These are phyloP conservation scores for Galerucella calmariensis DNA, from an alignment of 2,888 invertebrate species.

Conservation along the genomic window DNA sequence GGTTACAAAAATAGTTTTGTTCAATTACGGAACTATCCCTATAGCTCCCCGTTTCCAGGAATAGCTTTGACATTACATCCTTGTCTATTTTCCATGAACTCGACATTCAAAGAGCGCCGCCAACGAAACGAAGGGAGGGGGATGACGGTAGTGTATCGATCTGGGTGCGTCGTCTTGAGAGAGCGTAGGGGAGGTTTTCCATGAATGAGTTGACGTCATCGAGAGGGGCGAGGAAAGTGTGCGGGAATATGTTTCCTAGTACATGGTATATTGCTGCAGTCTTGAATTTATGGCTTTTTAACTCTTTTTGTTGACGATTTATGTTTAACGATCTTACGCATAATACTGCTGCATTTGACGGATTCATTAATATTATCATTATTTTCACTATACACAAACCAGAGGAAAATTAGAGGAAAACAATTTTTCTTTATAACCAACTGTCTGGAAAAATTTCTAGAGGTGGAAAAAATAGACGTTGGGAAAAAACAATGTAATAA, in stretches of 20 bases:
- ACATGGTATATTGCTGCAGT: constrained; percentile 17
- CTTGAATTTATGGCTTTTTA: constrained; percentile 9
- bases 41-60: constrained; percentile 15
- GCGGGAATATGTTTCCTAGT: constrained; percentile 23
- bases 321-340: not conserved
- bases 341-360: no score
- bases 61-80: constrained; percentile 22
- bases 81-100: constrained; percentile 31
- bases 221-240: constrained; percentile 24
- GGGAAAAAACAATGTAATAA: no score
- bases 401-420: no score
- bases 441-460: no score
- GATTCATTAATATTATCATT: no score
- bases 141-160: constrained; percentile 42
- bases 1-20: no score
- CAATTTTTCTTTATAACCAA: no score
- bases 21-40: constrained; percentile 6
- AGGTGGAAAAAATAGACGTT: no score
- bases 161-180: constrained; percentile 45
- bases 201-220: constrained; percentile 55
- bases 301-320: not conserved
- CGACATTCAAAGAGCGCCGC: constrained; percentile 18
- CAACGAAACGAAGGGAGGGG: constrained; percentile 9
- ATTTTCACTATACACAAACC: no score
- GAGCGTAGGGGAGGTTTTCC: constrained; percentile 48